A percentile compares a stretch with the other conserved stretches of the same genome.
These are phyloP conservation scores for Aphidius colemani DNA, from an alignment of 2,888 invertebrate species.

Conservation along the genomic window DNA sequence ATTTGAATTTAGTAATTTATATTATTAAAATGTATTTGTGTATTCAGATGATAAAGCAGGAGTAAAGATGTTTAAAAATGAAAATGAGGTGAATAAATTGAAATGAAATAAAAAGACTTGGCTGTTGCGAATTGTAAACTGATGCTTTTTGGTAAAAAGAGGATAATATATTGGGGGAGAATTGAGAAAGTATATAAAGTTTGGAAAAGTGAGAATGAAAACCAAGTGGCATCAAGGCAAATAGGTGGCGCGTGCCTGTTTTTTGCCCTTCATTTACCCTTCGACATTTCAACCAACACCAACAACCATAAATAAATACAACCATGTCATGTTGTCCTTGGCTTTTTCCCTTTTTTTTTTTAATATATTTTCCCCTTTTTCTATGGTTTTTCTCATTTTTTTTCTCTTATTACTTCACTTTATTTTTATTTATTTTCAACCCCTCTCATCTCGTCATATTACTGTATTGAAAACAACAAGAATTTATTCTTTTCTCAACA, in stretches of 20 bases:
- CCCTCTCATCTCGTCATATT: slow-evolving; percentile 24
- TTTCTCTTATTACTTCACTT: too few species aligned
- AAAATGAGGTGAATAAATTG: neutral
- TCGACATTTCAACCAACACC: neutral
- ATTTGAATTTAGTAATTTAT: too few species aligned
- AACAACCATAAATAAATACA: slow-evolving; percentile 59
- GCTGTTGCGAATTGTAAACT: neutral
- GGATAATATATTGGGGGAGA: slow-evolving; percentile 27
- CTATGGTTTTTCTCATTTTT: too few species aligned
- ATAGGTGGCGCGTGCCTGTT: slow-evolving; percentile 50
- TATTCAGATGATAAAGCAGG: too few species aligned
- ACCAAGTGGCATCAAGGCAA: slow-evolving; percentile 23
- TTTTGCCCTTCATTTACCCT: slow-evolving; percentile 38
- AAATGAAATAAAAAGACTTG: neutral
- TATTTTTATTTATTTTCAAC: slow-evolving; percentile 46
- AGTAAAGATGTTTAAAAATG: neutral
- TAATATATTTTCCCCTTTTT: too few species aligned
- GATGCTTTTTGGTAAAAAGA: slow-evolving; percentile 16
- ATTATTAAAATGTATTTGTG: too few species aligned
- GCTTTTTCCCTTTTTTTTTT: too few species aligned
- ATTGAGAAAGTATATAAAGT: slow-evolving; percentile 26
- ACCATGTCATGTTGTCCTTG: slow-evolving; percentile 26
- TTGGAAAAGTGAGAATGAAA: slow-evolving; percentile 13
- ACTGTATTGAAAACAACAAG: slow-evolving; percentile 29
- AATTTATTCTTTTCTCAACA: neutral